Evolutionary conservation across 2,113 vertebrate genomes (phyloP), one percentile per base, ranked within the genome.

Genomic region (Vulpes vulpes): DNA sequence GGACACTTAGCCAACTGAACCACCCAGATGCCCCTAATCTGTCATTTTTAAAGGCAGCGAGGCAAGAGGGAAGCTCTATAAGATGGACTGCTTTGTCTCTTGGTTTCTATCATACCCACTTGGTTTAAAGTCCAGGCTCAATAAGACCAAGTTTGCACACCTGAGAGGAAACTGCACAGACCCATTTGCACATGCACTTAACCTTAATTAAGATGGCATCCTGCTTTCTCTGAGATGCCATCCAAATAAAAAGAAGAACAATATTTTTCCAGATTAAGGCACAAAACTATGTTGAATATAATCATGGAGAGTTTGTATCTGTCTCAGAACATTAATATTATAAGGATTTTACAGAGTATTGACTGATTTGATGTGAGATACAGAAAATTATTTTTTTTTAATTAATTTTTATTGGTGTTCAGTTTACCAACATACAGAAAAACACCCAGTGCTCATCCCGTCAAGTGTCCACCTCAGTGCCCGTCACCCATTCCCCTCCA

Each of bases 181-280:
- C 11, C 19, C 11, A 8, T 22, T 11, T 27, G 51, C 0, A 71
- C 4, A 11, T 8, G 17, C 6, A 16, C n/a, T 78, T 73, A 71
- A n/a, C 59, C 30, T 67, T 87, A 67, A 80, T 69, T 67, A 96
- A 67, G 62, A 53, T 30, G 30, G 2, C 14, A 32, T 51, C 51
- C 79, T 62, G 51, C 15, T 90, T 90, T 20, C 11, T 3, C 62
- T 71, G 49, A 96, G 91, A 60, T 12, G 2, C 1, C 17, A 55
- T 51, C 49, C 43, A 78, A 85, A 94, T 73, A 91, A 87, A 53
- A 73, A 80, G 85, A 87, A 32, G 55, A 64, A 1, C 8, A 32
- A 30, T 69, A 57, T 79, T 85, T 94, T 82, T 78, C 43, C 76
- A 94, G 78, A 32, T 86, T 73, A 82, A 89, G 59, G 88, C 32